Evolutionary conservation across 2,888 invertebrate genomes (phyloP), one percentile per base, ranked within the genome.

Genomic region (Chalcosyrphus nemorum): DNA sequence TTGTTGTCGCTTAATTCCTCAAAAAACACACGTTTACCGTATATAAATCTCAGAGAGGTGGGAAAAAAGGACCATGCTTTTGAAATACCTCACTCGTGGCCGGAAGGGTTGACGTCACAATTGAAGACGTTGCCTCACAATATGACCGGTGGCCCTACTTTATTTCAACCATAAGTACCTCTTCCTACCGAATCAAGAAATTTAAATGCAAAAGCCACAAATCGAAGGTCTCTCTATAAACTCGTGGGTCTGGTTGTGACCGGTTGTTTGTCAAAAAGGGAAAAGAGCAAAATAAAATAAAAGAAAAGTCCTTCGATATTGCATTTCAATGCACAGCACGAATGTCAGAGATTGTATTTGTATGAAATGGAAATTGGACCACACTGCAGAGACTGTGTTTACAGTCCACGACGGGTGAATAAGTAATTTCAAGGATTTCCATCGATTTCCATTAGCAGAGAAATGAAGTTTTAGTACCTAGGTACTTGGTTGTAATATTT

Each of bases 341-440:
- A 71, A 27, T 27, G 24, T 24, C 21, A 24, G 45, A 50, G 54
- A 43, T 19, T 47, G 21, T 32, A 32, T 9, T 24, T 24, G 9
- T 47, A 50, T 47, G 47, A 75, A 57, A 75, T 75, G 35, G 57
- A 66, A 66, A 75, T 59, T 41, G 45, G 15, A 50, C 47, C 27
- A 57, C 57, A 66, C 15, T 50, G 35, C 4, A 24, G 21, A 21
- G 38, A 50, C 21, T 17, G 21, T 27, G 17, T 50, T n/a, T 27
- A 21, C 54, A 21, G 27, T 66, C 6, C 27, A 41, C 54, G 50
- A 66, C 27, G 21, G 63, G 21, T 54, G 54, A 35, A 74, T 74
- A 74, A 50, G 41, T 76, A 59, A 57, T 21, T 57, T 66, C 66
- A 76, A 76, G 59, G 57, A 66, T 52, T 52, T 17, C 43, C 15